Conservation (phyloP, 2,888 invertebrate species). For the Alsophila aescularia region DNA sequence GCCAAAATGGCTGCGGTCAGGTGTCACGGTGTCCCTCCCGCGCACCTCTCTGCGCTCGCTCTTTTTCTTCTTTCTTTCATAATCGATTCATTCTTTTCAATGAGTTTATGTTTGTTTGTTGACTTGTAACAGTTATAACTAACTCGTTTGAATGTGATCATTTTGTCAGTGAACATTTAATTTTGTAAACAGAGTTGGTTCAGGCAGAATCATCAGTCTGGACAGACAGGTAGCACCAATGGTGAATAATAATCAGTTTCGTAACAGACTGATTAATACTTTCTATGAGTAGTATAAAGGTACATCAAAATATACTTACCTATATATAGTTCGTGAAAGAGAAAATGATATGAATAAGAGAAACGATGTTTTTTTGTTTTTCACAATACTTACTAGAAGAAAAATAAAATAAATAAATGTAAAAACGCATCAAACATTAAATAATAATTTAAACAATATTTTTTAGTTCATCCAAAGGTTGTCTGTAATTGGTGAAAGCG, state of each 20-base stretch:
- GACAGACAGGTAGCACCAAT: too few relatives aligned
- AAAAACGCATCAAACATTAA: conserved; percentile 57
- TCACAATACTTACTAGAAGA: conserved; percentile 7
- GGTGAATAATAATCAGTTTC: too few relatives aligned
- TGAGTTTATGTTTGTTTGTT: conserved; percentile 63
- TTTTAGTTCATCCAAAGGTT: too few relatives aligned
- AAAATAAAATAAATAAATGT: conserved; percentile 41
- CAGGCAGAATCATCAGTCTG: not conserved
- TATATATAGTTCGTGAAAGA: too few relatives aligned
- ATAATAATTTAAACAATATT: too few relatives aligned
- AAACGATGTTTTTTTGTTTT: too few relatives aligned
- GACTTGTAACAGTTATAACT: conserved; percentile 31
- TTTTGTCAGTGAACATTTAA: conserved; percentile 28
- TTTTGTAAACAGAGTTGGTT: conserved; percentile 4
- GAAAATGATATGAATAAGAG: too few relatives aligned
- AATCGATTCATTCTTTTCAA: conserved; percentile 79
- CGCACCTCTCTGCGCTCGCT: conserved; percentile 41
- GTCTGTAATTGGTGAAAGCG: too few relatives aligned
- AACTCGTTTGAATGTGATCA: conserved; percentile 32
- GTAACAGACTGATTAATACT: too few relatives aligned
- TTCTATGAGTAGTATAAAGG: too few relatives aligned
- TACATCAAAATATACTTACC: too few relatives aligned
- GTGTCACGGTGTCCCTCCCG: conserved; percentile 71
- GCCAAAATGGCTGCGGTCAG: conserved; percentile 84
- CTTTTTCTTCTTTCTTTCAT: conserved; percentile 71